Conservation (phyloP, 2,113 vertebrate genomes). For the Perognathus longimembris region DNA sequence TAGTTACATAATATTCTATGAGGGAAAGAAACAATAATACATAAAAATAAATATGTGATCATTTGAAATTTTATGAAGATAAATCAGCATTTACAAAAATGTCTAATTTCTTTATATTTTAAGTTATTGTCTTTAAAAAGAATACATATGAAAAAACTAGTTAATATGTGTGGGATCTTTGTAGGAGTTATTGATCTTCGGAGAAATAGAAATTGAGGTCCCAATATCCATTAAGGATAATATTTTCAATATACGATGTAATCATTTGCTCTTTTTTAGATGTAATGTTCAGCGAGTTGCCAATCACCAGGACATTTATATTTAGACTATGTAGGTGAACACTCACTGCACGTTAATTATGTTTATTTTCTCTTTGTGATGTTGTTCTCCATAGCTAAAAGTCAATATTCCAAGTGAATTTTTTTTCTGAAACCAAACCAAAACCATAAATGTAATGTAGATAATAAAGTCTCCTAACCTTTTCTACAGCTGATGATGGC, state of each 20-base stretch:
- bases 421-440: slow-evolving; percentile 5
- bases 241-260: background rate
- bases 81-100: slow-evolving; percentile 9
- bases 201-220: background rate
- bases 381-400: background rate
- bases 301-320: background rate
- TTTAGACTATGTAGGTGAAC: background rate
- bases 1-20: background rate
- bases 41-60: slow-evolving; percentile 6
- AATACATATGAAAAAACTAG: background rate
- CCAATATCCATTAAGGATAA: background rate
- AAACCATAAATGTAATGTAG: background rate
- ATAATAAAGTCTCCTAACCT: background rate
- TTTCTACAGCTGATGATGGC: background rate
- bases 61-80: background rate
- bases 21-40: background rate
- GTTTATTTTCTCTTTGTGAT: background rate
- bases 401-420: background rate
- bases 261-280: background rate
- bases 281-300: background rate
- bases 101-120: background rate
- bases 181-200: background rate
- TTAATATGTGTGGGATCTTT: background rate
- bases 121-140: background rate
- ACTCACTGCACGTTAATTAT: background rate